Evolutionary conservation across 2,113 vertebrate genomes (phyloP).

Genomic region (Peucedramus taeniatus): DNA sequence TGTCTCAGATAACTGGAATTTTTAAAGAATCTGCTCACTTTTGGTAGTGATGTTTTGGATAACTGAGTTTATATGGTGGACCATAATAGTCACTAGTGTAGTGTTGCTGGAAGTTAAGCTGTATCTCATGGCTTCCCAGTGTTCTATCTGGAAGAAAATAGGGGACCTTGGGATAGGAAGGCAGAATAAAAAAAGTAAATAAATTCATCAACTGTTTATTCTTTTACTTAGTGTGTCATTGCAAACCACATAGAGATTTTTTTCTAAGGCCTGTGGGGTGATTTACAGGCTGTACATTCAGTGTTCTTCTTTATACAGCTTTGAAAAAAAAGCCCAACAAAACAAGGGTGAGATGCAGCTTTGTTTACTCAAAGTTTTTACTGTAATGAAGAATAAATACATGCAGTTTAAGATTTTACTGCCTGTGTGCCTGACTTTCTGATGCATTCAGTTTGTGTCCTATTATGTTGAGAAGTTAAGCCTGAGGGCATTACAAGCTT

Average conservation of each 20-base stretch:
- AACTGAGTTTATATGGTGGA: neutral
- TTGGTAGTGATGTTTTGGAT: neutral
- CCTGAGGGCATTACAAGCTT: neutral
- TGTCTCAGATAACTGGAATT: neutral
- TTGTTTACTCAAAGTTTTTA: neutral
- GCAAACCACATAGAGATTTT: neutral
- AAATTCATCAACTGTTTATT: neutral
- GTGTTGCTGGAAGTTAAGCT: neutral
- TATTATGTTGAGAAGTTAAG: neutral
- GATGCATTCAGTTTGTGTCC: neutral
- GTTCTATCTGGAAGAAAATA: neutral
- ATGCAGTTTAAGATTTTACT: neutral
- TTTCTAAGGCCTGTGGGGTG: neutral
- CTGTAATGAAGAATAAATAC: neutral
- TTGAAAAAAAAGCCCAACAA: neutral
- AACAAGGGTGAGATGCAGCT: neutral
- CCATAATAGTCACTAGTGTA: neutral
- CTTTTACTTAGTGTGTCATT: neutral
- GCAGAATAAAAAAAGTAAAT: neutral
- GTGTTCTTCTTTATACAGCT: neutral
- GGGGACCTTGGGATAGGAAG: neutral
- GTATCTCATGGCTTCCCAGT: neutral
- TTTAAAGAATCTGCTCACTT: neutral
- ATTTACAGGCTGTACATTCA: neutral
- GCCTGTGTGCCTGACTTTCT: neutral